These are phyloP conservation scores for Loxodonta africana DNA, from an alignment of 2,113 vertebrate genomes.

Conservation along the genomic window DNA sequence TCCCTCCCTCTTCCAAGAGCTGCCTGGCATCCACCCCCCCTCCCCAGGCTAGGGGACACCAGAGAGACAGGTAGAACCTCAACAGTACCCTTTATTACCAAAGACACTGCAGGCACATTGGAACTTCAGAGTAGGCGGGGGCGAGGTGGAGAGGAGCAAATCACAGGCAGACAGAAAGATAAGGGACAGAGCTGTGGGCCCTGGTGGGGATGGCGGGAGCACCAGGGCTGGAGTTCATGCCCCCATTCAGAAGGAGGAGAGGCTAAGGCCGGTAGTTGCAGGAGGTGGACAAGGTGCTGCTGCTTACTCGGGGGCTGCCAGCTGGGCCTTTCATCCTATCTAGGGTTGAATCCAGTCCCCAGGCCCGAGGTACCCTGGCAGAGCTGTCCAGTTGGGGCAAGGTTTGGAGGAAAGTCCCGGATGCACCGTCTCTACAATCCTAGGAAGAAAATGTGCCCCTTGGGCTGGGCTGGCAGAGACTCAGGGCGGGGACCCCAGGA, in stretches of 20 bases:
- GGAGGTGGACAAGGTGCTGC: not conserved
- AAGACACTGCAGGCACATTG: not conserved
- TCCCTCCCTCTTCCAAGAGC: not conserved
- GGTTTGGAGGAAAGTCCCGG: not conserved
- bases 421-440: not conserved
- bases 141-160: not conserved
- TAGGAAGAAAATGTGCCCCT: not conserved
- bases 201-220: rapidly evolving
- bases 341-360: not conserved
- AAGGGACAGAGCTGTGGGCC: not conserved
- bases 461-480: not conserved
- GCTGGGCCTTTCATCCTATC: not conserved
- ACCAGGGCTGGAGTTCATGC: not conserved
- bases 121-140: not conserved
- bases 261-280: not conserved
- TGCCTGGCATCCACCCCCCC: not conserved
- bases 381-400: not conserved
- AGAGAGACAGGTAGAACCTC: not conserved
- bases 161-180: not conserved
- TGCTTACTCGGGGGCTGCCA: not conserved
- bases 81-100: slow-evolving; percentile 28
- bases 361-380: not conserved
- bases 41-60: not conserved
- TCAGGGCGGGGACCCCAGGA: not conserved
- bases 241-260: not conserved